Base-by-base conservation (phyloP, 2,888 invertebrate genomes). In the Sinelater perroti region DNA sequence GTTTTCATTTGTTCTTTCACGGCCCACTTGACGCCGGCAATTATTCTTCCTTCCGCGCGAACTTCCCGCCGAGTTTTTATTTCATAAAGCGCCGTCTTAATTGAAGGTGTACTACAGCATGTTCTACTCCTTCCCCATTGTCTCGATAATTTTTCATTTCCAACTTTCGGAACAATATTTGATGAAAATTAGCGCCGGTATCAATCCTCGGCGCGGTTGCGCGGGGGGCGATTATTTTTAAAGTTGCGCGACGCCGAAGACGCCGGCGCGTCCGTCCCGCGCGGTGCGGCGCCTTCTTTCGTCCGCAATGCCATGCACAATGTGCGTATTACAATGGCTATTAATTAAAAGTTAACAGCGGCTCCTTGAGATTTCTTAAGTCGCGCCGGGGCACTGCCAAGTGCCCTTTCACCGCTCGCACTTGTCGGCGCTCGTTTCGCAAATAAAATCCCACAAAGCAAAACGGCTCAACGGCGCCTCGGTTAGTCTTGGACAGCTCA, bases 1-100 rank as follows among this genome's bases (percentile, higher is more conserved):
- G 73, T 75, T 76, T 76, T 75, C 76, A 75, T 75, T 75, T 75
- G 75, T 75, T 76, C 74, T 72, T 75, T 75, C 72, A 74, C 74
- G 70, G 74, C 66, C 72, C 74, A 73, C 73, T 76, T 75, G 75
- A 75, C 75, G 74, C 69, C 66, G 69, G 72, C 73, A 75, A 75
- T 75, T 75, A 75, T 75, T 75, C 75, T 75, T 75, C 74, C 69
- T 57, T 57, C 54, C 51, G 54, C 57, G 49, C 59, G 56, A 51
- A 62, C 59, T 55, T 59, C 63, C 55, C 52, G 47, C 40, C 47
- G 66, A 56, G 68, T 70, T 71, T 69, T 68, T 64, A 56, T 67
- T 67, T 64, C 67, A 68, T 63, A 61, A 66, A 63, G 62, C 62
- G 66, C 49, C 33, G 59, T 64, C 70, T 70, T 76, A 77, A 76